Conservation (phyloP, 2,888 invertebrate genomes). For the Lithophane leautieri region DNA sequence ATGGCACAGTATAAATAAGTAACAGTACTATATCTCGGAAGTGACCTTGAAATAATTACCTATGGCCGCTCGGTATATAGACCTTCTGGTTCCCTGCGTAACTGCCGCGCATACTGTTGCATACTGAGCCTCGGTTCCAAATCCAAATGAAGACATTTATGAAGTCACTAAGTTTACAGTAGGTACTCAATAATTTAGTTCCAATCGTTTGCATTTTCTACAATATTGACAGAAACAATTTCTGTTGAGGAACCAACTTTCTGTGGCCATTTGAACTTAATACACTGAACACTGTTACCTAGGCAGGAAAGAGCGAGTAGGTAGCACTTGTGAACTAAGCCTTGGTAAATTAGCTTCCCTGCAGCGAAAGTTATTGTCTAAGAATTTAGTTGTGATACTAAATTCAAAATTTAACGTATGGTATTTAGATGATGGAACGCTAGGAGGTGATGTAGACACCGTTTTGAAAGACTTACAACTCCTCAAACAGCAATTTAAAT, state of each 20-base stretch:
- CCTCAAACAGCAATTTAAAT: no score
- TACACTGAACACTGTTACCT: conserved; percentile 15
- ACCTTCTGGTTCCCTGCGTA: no score
- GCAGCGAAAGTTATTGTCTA: conserved; percentile 28
- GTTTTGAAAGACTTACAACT: no score
- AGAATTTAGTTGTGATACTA: conserved; percentile 30
- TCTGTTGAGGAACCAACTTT: not conserved
- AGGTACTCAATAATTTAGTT: not conserved
- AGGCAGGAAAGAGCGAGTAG: not conserved
- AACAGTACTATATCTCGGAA: no score
- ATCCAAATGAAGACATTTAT: not conserved
- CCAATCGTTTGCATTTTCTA: not conserved
- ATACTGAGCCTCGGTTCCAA: not conserved
- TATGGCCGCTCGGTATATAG: no score
- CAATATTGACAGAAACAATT: not conserved
- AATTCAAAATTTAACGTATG: no score
- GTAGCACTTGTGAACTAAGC: conserved; percentile 27
- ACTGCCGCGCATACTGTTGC: no score
- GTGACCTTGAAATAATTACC: no score
- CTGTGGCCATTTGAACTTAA: conserved; percentile 1
- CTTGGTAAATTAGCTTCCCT: conserved; percentile 41
- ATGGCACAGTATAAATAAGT: not conserved
- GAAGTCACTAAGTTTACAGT: not conserved
- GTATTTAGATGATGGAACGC: no score
- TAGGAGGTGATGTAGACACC: no score